phyloP scores from a whole-genome alignment of 2,113 vertebrate species.

The Colaptes auratus region DNA sequence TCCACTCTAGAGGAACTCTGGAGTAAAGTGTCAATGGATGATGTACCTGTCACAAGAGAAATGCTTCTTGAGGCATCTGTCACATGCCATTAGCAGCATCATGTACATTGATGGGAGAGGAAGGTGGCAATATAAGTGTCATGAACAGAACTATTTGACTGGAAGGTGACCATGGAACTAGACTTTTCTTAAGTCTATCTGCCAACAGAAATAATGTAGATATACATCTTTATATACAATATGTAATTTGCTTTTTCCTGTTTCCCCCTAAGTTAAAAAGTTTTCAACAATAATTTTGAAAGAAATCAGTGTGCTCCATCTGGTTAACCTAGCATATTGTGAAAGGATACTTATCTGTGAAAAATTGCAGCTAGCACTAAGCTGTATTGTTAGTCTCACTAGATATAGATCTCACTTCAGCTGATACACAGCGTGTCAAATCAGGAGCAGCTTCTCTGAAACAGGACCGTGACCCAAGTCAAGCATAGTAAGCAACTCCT shows the following conservation, averaged over 20 bases:
- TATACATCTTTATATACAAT: not conserved
- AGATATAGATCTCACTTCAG: not conserved
- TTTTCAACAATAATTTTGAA: not conserved
- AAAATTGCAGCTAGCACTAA: not conserved
- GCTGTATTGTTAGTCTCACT: not conserved
- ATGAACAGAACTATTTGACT: not conserved
- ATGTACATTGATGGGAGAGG: accelerated
- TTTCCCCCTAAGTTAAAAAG: not conserved
- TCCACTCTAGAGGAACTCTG: not conserved
- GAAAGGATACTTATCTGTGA: not conserved
- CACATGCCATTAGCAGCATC: not conserved
- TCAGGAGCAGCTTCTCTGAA: not conserved
- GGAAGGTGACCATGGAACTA: not conserved
- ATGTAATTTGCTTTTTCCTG: not conserved
- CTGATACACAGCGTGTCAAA: not conserved
- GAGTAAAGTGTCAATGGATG: not conserved
- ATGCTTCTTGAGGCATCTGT: not conserved
- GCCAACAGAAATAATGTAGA: not conserved
- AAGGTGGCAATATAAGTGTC: not conserved
- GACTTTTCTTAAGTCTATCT: not conserved
- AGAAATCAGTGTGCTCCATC: not conserved
- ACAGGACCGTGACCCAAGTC: not conserved
- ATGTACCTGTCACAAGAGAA: not conserved
- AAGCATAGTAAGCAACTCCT: not conserved
- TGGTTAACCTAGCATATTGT: not conserved